phyloP scores from a whole-genome alignment of 2,797 vertebrate species.

The Gallinago stenura region DNA sequence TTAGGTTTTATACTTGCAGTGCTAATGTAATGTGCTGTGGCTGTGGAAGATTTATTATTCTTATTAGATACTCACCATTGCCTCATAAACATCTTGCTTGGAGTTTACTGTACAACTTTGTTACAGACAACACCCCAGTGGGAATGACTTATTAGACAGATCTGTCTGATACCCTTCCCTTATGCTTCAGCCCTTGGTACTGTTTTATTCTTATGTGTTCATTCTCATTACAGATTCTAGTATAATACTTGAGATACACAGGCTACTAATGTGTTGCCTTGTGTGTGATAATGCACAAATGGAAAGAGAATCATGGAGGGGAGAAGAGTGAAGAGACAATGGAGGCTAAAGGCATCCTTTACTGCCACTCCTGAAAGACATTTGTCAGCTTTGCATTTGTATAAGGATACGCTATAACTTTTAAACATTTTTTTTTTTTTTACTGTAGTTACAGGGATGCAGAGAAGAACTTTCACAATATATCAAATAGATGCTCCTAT shows the following conservation, averaged over 20 bases:
- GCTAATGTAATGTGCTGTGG: background rate
- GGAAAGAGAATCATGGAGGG: background rate
- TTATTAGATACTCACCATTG: background rate
- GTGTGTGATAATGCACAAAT: background rate
- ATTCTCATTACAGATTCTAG: background rate
- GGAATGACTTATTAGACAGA: background rate
- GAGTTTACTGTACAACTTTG: background rate
- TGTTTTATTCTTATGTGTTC: background rate
- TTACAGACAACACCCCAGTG: background rate
- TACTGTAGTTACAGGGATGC: conserved; percentile 86
- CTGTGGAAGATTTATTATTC: background rate
- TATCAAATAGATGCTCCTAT: conserved; percentile 89
- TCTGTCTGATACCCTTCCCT: background rate
- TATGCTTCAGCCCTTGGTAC: background rate
- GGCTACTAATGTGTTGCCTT: background rate
- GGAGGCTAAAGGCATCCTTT: background rate
- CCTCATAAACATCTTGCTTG: background rate
- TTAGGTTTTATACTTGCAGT: background rate
- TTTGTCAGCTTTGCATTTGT: background rate
- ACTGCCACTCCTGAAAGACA: background rate
- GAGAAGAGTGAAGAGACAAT: background rate
- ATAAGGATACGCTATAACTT: background rate
- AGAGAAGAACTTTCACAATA: conserved; percentile 85
- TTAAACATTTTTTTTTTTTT: background rate
- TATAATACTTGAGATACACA: background rate